Conservation (phyloP, 2,113 vertebrate species). For the Toxostoma redivivum region DNA sequence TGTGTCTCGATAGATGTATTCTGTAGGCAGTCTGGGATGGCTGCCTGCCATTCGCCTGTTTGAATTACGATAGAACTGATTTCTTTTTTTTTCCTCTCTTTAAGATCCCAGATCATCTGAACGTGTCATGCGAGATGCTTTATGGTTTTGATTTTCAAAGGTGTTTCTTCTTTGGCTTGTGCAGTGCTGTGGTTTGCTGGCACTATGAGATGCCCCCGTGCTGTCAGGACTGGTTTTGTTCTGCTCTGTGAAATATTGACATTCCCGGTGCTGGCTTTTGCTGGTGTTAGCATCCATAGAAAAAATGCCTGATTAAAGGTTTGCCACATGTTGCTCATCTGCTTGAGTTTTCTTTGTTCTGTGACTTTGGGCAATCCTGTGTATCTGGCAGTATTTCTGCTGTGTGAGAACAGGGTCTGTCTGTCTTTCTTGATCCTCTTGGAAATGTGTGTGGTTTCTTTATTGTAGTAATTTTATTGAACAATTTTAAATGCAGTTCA, state of each 20-base stretch:
- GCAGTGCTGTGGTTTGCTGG: not conserved
- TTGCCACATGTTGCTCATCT: slow-evolving; percentile 64
- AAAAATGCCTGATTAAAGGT: slow-evolving; percentile 31
- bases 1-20: not conserved
- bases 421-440: not conserved
- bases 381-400: slow-evolving; percentile 19
- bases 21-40: not conserved
- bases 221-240: slow-evolving; percentile 23
- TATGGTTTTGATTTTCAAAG: not conserved
- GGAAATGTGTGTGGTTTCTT: slow-evolving; percentile 50
- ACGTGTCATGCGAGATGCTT: rapidly evolving
- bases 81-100: not conserved
- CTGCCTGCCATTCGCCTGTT: not conserved
- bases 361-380: not conserved
- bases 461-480: slow-evolving; percentile 59
- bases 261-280: not conserved
- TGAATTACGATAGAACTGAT: not conserved
- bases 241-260: not conserved
- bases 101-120: not conserved
- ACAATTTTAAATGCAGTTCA: slow-evolving; percentile 58
- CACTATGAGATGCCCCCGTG: not conserved
- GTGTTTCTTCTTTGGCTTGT: not conserved
- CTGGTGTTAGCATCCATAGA: not conserved
- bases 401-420: slow-evolving; percentile 3
- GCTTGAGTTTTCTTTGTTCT: slow-evolving; percentile 6